Evolutionary conservation across 2,888 invertebrate genomes (phyloP), one percentile per base, ranked within the genome.

Genomic region (Cistogaster globosa): DNA sequence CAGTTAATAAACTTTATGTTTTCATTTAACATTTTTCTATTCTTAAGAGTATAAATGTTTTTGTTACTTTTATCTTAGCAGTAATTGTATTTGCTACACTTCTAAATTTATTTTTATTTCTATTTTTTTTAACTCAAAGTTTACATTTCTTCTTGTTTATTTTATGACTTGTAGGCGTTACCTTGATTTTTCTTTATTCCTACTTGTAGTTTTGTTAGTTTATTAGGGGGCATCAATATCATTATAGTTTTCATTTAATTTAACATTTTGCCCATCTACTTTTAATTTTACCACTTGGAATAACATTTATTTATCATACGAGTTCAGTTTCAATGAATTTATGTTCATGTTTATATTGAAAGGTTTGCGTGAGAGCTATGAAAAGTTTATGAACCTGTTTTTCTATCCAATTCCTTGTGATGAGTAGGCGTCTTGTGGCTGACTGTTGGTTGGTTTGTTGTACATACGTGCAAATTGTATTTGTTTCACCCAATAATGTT

Each of bases 391-490:
- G 74, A 78, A 85, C 85, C 85, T 82, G 85, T 71, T 77, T 18
- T 42, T 81, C 78, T 81, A 74, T 77, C 58, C 74, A 81, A 84
- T 78, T 84, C 74, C 84, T 58, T 77, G 57, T 84, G 84, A 85
- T 65, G 85, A 85, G 85, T 85, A 67, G 85, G 85, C 85, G 85
- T 85, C 76, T 55, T 71, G 77, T 81, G 58, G 22, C 69, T 71
- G 62, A 22, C 26, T 42, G 57, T n/a, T 36, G 20, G 71, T 20
- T 71, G 32, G 32, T 32, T 26, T 26, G 1, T 32, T 32, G 32
- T 32, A 5, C 51, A 38, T 32, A 80, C 79, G 78, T 82, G 85
- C 67, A 82, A 85, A 82, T 85, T 82, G 55, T 79, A 71, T 78
- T 78, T 75, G 75, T 69, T 79, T 75, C 65, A 65, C 45, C 60